phyloP scores from a whole-genome alignment of 1,140 invertebrate species.

The Lepidurus arcticus region DNA sequence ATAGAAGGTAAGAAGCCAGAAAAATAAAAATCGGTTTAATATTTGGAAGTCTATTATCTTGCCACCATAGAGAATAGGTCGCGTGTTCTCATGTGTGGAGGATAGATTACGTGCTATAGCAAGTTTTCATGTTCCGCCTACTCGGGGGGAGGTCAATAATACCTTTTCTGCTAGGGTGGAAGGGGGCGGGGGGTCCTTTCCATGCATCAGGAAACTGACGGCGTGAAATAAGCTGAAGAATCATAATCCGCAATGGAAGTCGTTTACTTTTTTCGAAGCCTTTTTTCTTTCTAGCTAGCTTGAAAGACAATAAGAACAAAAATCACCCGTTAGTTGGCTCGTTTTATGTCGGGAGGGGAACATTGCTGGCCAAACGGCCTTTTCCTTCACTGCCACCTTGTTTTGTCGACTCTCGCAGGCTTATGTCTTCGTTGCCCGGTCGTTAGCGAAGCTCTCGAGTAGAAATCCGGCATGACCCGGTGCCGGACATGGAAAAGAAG shows the following conservation, averaged over 20 bases:
- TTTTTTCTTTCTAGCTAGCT: not conserved
- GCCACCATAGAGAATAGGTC: not conserved
- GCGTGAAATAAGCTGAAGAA: slow-evolving; percentile 5
- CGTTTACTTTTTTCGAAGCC: not conserved
- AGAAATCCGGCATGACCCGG: slow-evolving; percentile 7
- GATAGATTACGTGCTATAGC: slow-evolving; percentile 9
- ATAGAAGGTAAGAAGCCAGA: slow-evolving; percentile 29
- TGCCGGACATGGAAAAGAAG: slow-evolving; percentile 15
- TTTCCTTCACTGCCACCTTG: slow-evolving; percentile 11
- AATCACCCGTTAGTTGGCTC: not conserved
- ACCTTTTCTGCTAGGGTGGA: not conserved
- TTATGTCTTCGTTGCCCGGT: not conserved
- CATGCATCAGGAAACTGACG: not conserved
- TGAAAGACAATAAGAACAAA: not conserved
- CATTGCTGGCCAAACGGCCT: not conserved
- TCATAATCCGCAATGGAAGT: not conserved
- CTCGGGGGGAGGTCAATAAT: not conserved
- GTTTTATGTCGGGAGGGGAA: not conserved
- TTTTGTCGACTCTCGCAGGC: not conserved
- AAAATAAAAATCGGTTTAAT: not conserved
- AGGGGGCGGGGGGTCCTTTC: not conserved
- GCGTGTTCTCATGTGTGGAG: not conserved
- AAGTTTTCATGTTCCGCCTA: not conserved
- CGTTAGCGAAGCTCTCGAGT: slow-evolving; percentile 6
- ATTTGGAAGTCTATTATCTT: not conserved